Percentiles rank a stretch among this genome's conserved stretches.
phyloP scores from a whole-genome alignment of 2,113 vertebrate genomes.

The Gobius niger region DNA sequence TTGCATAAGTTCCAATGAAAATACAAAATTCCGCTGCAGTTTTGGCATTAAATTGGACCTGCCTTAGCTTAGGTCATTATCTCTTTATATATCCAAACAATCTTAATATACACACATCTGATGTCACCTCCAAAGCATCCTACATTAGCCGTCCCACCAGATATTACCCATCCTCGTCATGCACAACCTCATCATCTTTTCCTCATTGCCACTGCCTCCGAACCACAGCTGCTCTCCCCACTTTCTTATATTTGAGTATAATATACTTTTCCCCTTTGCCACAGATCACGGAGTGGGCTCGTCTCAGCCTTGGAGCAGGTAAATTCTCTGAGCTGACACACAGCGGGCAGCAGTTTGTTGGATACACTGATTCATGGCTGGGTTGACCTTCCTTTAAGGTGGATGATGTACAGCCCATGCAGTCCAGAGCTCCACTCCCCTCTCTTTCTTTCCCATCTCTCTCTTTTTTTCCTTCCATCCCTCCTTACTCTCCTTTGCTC shows the following conservation, averaged over 20 bases:
- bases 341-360: slow-evolving; percentile 69
- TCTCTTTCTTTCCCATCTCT: not conserved
- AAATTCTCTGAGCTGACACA: slow-evolving; percentile 65
- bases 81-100: no score
- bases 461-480: not conserved
- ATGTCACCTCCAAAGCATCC: no score
- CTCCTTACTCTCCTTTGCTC: not conserved
- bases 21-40: no score
- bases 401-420: slow-evolving; percentile 72
- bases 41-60: no score
- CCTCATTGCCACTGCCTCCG: no score
- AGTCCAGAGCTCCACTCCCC: slow-evolving; percentile 39
- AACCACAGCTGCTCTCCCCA: not conserved
- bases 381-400: slow-evolving; percentile 73
- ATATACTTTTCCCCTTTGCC: not conserved
- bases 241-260: not conserved
- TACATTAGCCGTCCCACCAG: no score
- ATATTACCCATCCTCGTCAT: no score
- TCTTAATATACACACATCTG: no score
- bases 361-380: slow-evolving; percentile 70
- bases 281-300: slow-evolving; percentile 33
- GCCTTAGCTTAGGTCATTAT: no score
- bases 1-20: no score
- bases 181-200: no score
- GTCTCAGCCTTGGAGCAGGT: slow-evolving; percentile 38